Conservation (phyloP, 2,888 invertebrate genomes). For the Drosophila melanosoma region DNA sequence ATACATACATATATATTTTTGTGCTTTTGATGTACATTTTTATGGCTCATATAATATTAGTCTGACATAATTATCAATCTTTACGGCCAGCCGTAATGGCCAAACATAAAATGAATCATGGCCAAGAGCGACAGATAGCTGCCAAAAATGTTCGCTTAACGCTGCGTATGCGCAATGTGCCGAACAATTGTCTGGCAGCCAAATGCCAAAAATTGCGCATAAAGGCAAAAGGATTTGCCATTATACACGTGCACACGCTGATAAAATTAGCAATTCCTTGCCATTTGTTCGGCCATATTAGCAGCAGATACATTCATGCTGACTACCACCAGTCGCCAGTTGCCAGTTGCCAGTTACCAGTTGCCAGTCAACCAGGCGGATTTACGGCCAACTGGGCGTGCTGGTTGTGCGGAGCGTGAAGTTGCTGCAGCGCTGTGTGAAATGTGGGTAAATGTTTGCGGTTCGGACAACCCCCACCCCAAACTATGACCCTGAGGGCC, state of each 20-base stretch:
- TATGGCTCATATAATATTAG: constrained; percentile 71
- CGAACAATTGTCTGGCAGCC: constrained; percentile 27
- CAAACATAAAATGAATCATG: constrained; percentile 62
- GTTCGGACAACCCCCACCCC: constrained; percentile 17
- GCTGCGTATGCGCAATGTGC: constrained; percentile 51
- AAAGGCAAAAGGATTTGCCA: constrained; percentile 36
- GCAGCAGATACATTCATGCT: constrained; percentile 79
- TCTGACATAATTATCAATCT: constrained; percentile 76
- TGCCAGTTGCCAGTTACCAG: not conserved
- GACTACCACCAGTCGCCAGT: constrained; percentile 25
- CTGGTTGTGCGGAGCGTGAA: constrained; percentile 38
- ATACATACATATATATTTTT: constrained; percentile 36
- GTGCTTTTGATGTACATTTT: constrained; percentile 68
- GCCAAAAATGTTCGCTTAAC: constrained; percentile 24
- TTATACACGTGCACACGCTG: constrained; percentile 52
- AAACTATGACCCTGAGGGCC: constrained; percentile 11
- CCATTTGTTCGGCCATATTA: constrained; percentile 73
- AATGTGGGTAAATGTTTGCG: constrained; percentile 57
- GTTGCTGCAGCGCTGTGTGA: constrained; percentile 28
- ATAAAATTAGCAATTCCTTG: constrained; percentile 80
- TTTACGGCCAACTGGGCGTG: constrained; percentile 46
- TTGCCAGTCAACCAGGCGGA: constrained; percentile 25
- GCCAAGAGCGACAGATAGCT: constrained; percentile 41
- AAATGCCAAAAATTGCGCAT: constrained; percentile 15
- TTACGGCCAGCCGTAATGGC: constrained; percentile 68